These are phyloP conservation scores for Aradophagus sp. DNA, from an alignment of 1,140 invertebrate genomes.

Conservation along the genomic window DNA sequence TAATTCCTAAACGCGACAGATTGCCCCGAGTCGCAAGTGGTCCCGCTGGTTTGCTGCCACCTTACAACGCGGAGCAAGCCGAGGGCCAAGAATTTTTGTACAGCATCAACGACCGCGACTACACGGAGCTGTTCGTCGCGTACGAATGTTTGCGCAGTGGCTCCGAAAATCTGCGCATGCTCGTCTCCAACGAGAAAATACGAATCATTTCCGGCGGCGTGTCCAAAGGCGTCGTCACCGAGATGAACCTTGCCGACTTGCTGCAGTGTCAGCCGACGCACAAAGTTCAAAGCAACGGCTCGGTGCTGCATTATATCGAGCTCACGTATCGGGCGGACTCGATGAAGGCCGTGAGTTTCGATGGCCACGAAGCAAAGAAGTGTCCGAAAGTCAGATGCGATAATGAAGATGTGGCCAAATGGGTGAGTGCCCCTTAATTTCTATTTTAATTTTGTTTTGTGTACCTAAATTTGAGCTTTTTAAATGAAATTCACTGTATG, in stretches of 20 bases:
- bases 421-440: slow-evolving; percentile 74
- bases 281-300: slow-evolving; percentile 73
- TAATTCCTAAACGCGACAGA: slow-evolving; percentile 81
- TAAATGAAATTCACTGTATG: no score
- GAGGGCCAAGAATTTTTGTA: slow-evolving; percentile 90
- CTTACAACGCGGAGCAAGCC: slow-evolving; percentile 85
- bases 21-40: slow-evolving; percentile 86
- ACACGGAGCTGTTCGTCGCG: slow-evolving; percentile 87
- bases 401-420: slow-evolving; percentile 83
- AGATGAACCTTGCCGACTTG: slow-evolving; percentile 75
- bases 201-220: slow-evolving; percentile 71
- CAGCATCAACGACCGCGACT: slow-evolving; percentile 85
- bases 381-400: slow-evolving; percentile 90
- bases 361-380: slow-evolving; percentile 76
- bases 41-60: slow-evolving; percentile 87
- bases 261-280: slow-evolving; percentile 77
- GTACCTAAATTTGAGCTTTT: neutral
- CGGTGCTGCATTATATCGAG: slow-evolving; percentile 83
- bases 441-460: neutral
- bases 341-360: slow-evolving; percentile 67
- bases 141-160: slow-evolving; percentile 85
- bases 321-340: slow-evolving; percentile 80
- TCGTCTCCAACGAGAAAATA: slow-evolving; percentile 76
- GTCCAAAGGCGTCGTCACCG: slow-evolving; percentile 70
- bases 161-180: slow-evolving; percentile 85